Evolutionary conservation across 1,140 invertebrate species (phyloP).

Genomic region (Pentalonia nigronervosa): DNA sequence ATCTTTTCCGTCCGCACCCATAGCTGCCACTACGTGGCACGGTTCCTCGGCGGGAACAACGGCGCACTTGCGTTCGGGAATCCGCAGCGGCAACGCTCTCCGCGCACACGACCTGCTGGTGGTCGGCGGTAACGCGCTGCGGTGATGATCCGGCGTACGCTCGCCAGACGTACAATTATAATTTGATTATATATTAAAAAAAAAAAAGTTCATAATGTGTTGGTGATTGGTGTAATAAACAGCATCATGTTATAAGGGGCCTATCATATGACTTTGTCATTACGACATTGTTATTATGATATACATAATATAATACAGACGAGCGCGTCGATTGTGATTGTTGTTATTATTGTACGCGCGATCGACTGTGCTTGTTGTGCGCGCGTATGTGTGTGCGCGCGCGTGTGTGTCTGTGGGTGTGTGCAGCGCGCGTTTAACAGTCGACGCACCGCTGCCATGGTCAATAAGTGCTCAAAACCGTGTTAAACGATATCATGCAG

Average conservation of each 20-base stretch:
- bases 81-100: too few relatives aligned
- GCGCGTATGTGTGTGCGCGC: background rate
- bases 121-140: background rate
- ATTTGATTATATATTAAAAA: background rate
- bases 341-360: background rate
- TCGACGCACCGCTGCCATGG: background rate
- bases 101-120: too few relatives aligned
- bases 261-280: too few relatives aligned
- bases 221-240: too few relatives aligned
- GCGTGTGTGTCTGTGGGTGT: background rate
- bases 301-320: background rate
- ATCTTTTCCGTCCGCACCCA: too few relatives aligned
- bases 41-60: background rate
- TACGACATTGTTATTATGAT: background rate
- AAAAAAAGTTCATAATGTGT: background rate
- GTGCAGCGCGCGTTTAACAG: background rate
- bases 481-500: slow-evolving; percentile 40
- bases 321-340: background rate
- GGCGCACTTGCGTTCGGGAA: background rate
- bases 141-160: background rate
- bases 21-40: background rate
- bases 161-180: background rate
- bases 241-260: too few relatives aligned
- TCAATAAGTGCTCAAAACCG: slow-evolving; percentile 24
- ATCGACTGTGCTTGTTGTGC: background rate